A percentile compares a stretch with the other conserved stretches of the same genome.
phyloP scores from a whole-genome alignment of 2,113 vertebrate genomes.

The Circaetus cinerascens region DNA sequence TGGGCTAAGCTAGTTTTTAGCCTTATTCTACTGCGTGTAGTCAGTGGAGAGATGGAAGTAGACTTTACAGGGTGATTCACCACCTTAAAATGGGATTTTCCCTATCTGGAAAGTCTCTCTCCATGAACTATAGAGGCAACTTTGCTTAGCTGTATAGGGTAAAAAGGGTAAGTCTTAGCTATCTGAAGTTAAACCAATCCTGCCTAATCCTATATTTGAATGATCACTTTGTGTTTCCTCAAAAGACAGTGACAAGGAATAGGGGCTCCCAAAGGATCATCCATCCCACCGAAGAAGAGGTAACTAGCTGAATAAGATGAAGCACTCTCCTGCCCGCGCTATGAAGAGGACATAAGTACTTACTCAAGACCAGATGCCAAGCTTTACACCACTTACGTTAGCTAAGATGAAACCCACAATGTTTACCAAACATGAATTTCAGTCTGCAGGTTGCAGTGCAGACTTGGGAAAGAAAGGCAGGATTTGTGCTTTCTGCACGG shows the following conservation, averaged over 20 bases:
- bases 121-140: background rate
- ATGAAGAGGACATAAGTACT: no score
- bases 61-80: background rate
- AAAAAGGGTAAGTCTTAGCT: background rate
- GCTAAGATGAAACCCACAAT: background rate
- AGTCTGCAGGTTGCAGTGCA: background rate
- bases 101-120: background rate
- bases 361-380: background rate
- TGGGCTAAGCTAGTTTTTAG: background rate
- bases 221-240: background rate
- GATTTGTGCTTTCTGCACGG: background rate
- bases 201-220: background rate
- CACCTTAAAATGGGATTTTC: background rate
- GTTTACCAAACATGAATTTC: background rate
- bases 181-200: background rate
- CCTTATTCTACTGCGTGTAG: background rate
- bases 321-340: background rate
- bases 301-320: background rate
- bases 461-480: background rate
- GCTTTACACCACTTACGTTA: fast-evolving
- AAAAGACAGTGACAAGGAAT: background rate
- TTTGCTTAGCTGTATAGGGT: background rate
- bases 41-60: background rate
- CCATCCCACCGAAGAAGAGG: background rate
- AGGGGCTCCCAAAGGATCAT: background rate